These are phyloP conservation scores for Cecidostiba fungosa DNA, from an alignment of 2,888 invertebrate genomes.

Conservation along the genomic window DNA sequence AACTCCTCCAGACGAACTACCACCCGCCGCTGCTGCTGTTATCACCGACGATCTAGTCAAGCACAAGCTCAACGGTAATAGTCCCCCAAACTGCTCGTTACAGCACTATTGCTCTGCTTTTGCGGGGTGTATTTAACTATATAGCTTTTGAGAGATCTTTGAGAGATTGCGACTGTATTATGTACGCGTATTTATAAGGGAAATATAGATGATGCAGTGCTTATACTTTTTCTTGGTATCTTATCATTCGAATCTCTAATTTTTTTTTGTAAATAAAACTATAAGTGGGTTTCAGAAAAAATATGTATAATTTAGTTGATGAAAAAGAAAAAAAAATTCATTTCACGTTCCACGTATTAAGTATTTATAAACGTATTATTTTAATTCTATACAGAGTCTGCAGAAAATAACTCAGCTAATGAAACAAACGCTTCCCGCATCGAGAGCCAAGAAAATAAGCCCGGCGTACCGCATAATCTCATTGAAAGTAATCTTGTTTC, in stretches of 20 bases:
- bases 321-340: not conserved
- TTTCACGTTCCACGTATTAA: not conserved
- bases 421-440: conserved; percentile 8
- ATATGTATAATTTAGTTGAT: not conserved
- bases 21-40: not conserved
- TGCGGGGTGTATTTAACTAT: not conserved
- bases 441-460: conserved; percentile 25
- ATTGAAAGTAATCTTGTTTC: conserved; percentile 52
- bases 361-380: conserved; percentile 28
- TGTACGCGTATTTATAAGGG: not conserved
- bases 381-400: conserved; percentile 22
- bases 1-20: not conserved
- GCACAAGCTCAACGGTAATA: conserved; percentile 20
- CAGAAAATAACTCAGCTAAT: not conserved
- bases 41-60: not conserved
- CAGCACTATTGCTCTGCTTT: not conserved
- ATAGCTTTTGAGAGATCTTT: not conserved
- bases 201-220: not conserved
- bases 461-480: conserved; percentile 24
- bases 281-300: too few relatives aligned
- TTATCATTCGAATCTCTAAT: not conserved
- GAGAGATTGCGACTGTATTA: not conserved
- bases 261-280: too few relatives aligned
- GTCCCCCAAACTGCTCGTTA: not conserved
- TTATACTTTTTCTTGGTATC: not conserved